Base-by-base conservation (phyloP, 2,797 vertebrate species). In the Austrolebias charrua region DNA sequence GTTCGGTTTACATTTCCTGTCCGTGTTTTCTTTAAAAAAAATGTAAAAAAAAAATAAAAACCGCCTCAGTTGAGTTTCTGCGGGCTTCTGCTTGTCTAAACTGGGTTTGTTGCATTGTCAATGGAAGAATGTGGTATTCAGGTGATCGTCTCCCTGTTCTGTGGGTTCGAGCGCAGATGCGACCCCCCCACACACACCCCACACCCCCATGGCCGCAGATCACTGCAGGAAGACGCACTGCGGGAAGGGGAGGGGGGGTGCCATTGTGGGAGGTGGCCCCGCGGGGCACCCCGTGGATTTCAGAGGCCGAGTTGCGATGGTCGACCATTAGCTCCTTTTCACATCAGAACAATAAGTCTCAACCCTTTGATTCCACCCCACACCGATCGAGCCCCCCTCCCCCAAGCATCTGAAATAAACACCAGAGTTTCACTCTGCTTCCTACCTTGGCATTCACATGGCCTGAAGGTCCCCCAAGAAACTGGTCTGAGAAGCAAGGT, bases 271-370 rank as follows among this genome's bases (percentile, higher is more conserved):
- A 58, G 13, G 61, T 78, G 82, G 85, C 86, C 89, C 90, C 79
- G 24, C 24, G 84, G 86, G 91, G 89, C 92, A 78, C 92, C 93
- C 93, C 67, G 90, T 76, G 78, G 92, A 80, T 88, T 84, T 87
- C 88, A 89, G 91, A 90, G 86, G 86, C 90, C 88, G 85, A 89
- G 92, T 90, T 86, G 88, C 90, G 91, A 93, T 94, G 92, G 91
- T 88, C 91, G 90, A 84, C 93, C 91, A 94, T 94, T 92, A 93
- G 91, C 88, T 90, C 80, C 91, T 88, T 93, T 94, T 93, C 91
- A 93, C 82, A 79, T 75, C 73, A 74, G 75, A 92, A 94, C 93
- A 94, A 94, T 93, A 91, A 83, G 90, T 86, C 88, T 86, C 90
- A 82, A 63, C 76, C 86, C 92, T 94, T 94, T 93, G 91, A 93